These are phyloP conservation scores for Palythoa grandiflora DNA, from an alignment of 92 coral and sea anemone species.

Conservation along the genomic window DNA sequence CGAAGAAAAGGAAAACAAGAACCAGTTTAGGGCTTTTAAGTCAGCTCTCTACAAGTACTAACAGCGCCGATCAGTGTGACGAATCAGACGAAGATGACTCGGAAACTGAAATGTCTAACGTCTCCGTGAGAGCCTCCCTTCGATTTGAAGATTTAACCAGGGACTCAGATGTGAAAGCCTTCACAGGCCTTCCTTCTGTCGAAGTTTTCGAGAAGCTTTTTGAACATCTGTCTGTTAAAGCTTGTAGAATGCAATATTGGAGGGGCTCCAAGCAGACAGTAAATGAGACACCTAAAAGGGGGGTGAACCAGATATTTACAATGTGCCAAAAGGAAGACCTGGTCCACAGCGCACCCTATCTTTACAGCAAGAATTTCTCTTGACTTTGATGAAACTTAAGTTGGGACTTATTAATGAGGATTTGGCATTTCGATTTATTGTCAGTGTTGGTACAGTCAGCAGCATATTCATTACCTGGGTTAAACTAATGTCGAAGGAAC, in stretches of 20 bases:
- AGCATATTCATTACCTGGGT: conserved; percentile 59
- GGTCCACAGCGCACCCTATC: conserved; percentile 60
- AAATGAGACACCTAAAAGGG: conserved; percentile 39
- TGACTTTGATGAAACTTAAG: conserved; percentile 61
- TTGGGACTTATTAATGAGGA: conserved; percentile 56
- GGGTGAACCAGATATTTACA: not conserved
- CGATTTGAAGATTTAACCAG: conserved; percentile 55
- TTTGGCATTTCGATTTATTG: conserved; percentile 62
- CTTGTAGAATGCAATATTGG: conserved; percentile 67
- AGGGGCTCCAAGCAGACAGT: conserved; percentile 59
- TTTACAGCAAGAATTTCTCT: conserved; percentile 56
- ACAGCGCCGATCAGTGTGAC: not conserved
- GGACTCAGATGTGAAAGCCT: conserved; percentile 54
- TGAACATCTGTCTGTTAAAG: conserved; percentile 52
- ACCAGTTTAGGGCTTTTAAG: no score
- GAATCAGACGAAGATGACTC: conserved; percentile 26
- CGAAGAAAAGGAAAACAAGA: conserved; percentile 49
- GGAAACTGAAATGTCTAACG: conserved; percentile 20
- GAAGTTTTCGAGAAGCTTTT: conserved; percentile 59
- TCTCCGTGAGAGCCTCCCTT: conserved; percentile 28
- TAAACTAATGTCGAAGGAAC: conserved; percentile 64
- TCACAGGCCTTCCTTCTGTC: conserved; percentile 63
- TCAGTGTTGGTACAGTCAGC: conserved; percentile 50
- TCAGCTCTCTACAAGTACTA: not conserved
- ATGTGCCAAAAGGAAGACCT: conserved; percentile 19